Evolutionary conservation across 2,797 vertebrate genomes (phyloP).

Genomic region (Tolypeutes matacus): DNA sequence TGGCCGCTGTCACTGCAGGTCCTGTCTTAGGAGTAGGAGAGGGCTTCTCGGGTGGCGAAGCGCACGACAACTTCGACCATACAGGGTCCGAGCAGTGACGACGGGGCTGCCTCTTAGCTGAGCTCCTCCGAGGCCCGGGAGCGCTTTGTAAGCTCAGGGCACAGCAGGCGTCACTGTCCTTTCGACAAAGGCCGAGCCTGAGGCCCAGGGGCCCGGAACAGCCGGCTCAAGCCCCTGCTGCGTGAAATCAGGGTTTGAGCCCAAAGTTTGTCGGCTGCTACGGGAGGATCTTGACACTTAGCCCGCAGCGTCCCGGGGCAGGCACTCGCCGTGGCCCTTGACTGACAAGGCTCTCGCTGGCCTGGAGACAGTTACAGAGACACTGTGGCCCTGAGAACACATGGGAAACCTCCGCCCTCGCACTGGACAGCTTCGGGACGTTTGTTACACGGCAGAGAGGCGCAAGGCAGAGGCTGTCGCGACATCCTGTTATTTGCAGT

Average conservation of each 20-base stretch:
- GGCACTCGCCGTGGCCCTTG: fast-evolving
- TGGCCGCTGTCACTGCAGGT: fast-evolving
- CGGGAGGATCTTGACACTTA: too few species aligned
- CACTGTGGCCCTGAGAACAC: background rate
- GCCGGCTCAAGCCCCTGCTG: fast-evolving
- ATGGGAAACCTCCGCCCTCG: background rate
- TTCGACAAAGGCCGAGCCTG: background rate
- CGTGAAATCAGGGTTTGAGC: too few species aligned
- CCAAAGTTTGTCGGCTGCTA: too few species aligned
- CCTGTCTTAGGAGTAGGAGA: background rate
- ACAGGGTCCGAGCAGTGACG: background rate
- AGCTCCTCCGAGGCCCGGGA: background rate
- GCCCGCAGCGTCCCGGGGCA: too few species aligned
- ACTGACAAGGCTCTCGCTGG: fast-evolving
- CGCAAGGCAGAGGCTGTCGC: fast-evolving
- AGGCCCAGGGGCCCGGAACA: background rate
- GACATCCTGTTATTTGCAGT: fast-evolving
- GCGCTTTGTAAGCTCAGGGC: fast-evolving
- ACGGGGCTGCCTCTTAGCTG: fast-evolving
- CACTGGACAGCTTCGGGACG: background rate
- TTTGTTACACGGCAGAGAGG: background rate
- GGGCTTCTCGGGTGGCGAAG: background rate
- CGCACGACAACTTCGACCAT: too few species aligned
- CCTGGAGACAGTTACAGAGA: background rate
- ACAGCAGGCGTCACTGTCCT: fast-evolving